Evolutionary conservation across 2,113 vertebrate species (phyloP), one percentile per base, ranked within the genome.

Genomic region (Oncorhynchus gorbuscha): DNA sequence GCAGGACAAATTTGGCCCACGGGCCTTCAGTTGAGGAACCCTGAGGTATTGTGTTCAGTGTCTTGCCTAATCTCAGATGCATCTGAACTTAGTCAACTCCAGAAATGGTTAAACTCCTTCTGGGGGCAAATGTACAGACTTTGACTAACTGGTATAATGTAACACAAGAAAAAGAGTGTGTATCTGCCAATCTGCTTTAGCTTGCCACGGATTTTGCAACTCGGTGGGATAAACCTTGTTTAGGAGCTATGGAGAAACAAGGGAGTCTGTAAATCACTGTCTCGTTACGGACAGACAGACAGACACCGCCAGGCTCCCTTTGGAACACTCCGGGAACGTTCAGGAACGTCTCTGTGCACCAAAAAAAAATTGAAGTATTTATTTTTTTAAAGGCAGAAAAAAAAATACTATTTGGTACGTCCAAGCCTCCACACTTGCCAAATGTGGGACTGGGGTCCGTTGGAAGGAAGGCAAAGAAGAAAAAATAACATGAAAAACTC

Each of bases 161-260:
- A 35, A 35, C 28, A 69, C 28, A 75, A 72, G 13, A 39, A 67
- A 66, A 65, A 74, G 3, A 24, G 65, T 30, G 8, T 32, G 13
- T 67, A 30, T 67, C 65, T 67, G 65, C 65, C 65, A 32, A 55
- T 55, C 51, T 18, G 5, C 51, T 55, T 55, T n/a, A 62, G 66
- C 55, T 45, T 64, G 55, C 18, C 35, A 74, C 64, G 48, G 48
- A 75, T 79, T 82, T 79, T 81, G n/a, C 68, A 77, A 70, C 58
- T 13, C 9, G 3, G 12, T 78, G 22, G 64, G 39, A 14, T 71
- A 59, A 69, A 70, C 71, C 20, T 77, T 35, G 65, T 49, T 66
- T 70, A 76, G 48, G 70, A 68, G 49, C 71, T 39, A 59, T 9
- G 66, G 71, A 73, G 78, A 78, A 55, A 32, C 65, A 13, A n/a